Conservation (phyloP, 2,888 invertebrate species). For the Ormyrus nitidulus region DNA sequence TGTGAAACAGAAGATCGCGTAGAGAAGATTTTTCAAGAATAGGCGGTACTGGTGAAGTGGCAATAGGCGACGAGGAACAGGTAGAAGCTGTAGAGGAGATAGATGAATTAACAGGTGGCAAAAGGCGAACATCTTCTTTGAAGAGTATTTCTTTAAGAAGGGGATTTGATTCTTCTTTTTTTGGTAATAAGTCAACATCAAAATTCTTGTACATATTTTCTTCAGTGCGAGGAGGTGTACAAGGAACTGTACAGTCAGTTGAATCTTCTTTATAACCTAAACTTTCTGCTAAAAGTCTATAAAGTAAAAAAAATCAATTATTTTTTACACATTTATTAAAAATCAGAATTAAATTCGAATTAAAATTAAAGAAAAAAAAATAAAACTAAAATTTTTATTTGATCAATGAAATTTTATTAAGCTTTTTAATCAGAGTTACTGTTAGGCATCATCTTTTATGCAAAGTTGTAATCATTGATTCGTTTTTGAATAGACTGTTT, state of each 20-base stretch:
- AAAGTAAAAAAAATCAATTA: neutral
- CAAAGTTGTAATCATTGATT: no score
- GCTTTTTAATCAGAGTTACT: no score
- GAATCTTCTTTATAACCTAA: conserved; percentile 73
- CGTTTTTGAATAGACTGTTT: no score
- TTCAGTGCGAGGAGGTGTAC: conserved; percentile 72
- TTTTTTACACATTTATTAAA: no score
- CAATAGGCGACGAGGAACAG: conserved; percentile 51
- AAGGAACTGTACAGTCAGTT: conserved; percentile 73
- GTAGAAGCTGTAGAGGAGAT: conserved; percentile 55
- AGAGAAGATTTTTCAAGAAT: conserved; percentile 73
- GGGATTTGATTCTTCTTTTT: conserved; percentile 63
- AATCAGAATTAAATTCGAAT: no score
- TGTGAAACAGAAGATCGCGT: conserved; percentile 66
- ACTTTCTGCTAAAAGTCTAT: conserved; percentile 72
- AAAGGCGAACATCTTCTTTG: conserved; percentile 69
- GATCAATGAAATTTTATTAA: no score
- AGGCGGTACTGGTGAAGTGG: conserved; percentile 53
- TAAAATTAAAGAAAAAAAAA: no score
- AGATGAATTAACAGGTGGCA: conserved; percentile 53
- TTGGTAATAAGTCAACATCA: conserved; percentile 72
- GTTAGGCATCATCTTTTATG: no score
- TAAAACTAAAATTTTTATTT: no score
- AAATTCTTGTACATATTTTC: conserved; percentile 73
- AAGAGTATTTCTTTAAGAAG: conserved; percentile 72